Evolutionary conservation across 2,888 invertebrate species (phyloP), one percentile per base, ranked within the genome.

Genomic region (Aspidapion aeneum): DNA sequence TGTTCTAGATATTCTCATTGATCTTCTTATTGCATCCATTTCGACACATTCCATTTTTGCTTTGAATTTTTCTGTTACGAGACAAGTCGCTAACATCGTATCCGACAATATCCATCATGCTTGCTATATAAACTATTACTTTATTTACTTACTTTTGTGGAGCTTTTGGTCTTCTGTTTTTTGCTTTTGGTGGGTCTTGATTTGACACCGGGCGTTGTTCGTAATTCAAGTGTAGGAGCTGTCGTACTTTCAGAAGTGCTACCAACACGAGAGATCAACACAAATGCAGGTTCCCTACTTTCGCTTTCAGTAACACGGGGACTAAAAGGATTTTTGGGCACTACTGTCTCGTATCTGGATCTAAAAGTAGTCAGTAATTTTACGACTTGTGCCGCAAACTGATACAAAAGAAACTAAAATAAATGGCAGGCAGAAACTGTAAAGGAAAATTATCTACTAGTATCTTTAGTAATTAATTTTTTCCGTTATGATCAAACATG

Each of bases 201-300:
- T 74, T 82, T 65, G 55, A 58, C 64, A 58, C 71, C 73, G 21
- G 62, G 64, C 77, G 77, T 74, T 20, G 62, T 60, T 21, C 61
- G 52, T 12, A 57, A 19, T 60, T 59, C 54, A 16, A 21, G 57
- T 18, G 9, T 21, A 5, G 16, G 19, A 7, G 67, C 49, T 1
- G 71, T 71, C 17, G 70, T 70, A 18, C 69, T 67, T n/a, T 63
- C 66, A 51, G 63, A 58, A 18, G 65, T 56, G 18, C 73, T 69
- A 19, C 74, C 74, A 17, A 71, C 71, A 71, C 77, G 79, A 0
- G 79, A 77, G 20, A 80, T 75, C 22, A 80, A 66, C 20, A 80
- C 71, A 64, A 78, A 80, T 12, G 77, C 73, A 0, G 78, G 76
- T 69, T 79, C 79, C 1, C 74, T 64, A 5, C 71, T 68, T 69